phyloP scores from a whole-genome alignment of 1,140 invertebrate species.

The Caenorhabditis latens region DNA sequence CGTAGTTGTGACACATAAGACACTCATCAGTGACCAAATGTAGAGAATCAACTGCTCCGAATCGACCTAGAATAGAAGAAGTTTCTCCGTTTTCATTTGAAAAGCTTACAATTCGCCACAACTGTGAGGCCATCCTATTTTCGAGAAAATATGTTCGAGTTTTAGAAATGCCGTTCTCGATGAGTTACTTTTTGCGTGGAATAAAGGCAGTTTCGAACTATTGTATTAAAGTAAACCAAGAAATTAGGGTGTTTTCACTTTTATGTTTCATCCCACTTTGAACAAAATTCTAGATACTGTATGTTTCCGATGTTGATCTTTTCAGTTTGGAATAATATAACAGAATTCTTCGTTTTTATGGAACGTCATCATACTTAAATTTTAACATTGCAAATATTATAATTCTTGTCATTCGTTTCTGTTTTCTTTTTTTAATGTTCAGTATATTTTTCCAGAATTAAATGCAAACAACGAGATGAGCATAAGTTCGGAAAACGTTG shows the following conservation, averaged over 20 bases:
- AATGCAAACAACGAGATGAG: slow-evolving; percentile 5
- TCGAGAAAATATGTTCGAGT: background rate
- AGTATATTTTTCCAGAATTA: background rate
- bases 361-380: too few relatives aligned
- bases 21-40: slow-evolving; percentile 10
- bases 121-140: slow-evolving; percentile 15
- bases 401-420: background rate
- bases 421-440: background rate
- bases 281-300: too few relatives aligned
- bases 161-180: background rate
- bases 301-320: too few relatives aligned
- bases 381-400: background rate
- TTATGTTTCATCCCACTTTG: too few relatives aligned
- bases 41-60: background rate
- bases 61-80: background rate
- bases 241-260: background rate
- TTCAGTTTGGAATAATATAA: too few relatives aligned
- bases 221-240: background rate
- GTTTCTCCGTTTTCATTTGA: background rate
- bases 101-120: slow-evolving; percentile 16
- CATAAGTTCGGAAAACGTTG: slow-evolving; percentile 52
- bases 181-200: background rate
- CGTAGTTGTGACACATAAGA: background rate
- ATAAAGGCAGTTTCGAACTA: background rate
- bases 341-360: too few relatives aligned